Evolutionary conservation across 2,888 invertebrate species (phyloP).

Genomic region (Lottia gigantea): DNA sequence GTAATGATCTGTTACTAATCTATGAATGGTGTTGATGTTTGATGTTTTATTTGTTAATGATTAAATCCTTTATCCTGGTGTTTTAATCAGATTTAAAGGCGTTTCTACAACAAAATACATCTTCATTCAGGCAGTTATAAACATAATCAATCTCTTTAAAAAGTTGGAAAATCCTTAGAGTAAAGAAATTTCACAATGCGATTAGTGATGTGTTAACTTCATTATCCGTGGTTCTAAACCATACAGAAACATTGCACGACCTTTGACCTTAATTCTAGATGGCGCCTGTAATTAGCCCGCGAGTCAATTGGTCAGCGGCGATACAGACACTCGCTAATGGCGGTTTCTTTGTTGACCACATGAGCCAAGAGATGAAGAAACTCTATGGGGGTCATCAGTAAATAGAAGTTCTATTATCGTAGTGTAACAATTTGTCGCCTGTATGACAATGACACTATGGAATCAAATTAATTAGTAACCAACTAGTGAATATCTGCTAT

Average conservation of each 20-base stretch:
- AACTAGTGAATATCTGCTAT: too few relatives aligned
- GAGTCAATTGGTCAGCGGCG: conserved; percentile 5
- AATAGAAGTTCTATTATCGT: background rate
- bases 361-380: background rate
- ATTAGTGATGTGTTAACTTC: background rate
- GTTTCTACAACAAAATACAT: too few relatives aligned
- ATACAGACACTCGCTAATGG: background rate
- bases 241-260: background rate
- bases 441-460: conserved; percentile 2
- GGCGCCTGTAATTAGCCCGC: conserved; percentile 10
- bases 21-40: too few relatives aligned
- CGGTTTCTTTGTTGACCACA: conserved; percentile 11
- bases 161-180: too few relatives aligned
- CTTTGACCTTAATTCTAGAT: conserved; percentile 7
- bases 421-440: background rate
- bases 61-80: too few relatives aligned
- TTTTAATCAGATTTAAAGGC: too few relatives aligned
- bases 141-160: too few relatives aligned
- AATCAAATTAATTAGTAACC: conserved; percentile 4
- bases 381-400: background rate
- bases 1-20: too few relatives aligned
- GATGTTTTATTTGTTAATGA: too few relatives aligned
- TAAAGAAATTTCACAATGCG: background rate
- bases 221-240: background rate
- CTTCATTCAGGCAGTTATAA: too few relatives aligned